phyloP scores from a whole-genome alignment of 2,113 vertebrate genomes.

The Laticauda colubrina region DNA sequence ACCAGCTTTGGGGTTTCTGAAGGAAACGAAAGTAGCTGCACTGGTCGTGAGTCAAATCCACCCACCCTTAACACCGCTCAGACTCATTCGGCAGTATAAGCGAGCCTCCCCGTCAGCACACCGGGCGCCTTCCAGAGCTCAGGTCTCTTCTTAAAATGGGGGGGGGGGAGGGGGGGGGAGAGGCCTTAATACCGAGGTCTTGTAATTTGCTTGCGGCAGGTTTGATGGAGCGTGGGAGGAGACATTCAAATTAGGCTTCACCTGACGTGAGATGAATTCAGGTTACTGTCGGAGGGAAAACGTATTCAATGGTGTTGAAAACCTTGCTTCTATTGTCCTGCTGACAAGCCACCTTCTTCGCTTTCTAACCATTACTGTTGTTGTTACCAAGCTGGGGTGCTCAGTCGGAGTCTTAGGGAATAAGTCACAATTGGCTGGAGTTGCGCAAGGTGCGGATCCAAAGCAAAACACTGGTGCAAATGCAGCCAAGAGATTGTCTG shows the following conservation, averaged over 20 bases:
- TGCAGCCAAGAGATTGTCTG: neutral
- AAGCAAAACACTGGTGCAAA: neutral
- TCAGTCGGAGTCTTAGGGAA: neutral
- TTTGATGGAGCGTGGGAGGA: neutral
- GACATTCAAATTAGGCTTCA: neutral
- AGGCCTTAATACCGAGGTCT: neutral
- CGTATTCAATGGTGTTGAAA: neutral
- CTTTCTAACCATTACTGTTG: neutral
- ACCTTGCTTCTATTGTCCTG: neutral
- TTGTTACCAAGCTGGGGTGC: neutral
- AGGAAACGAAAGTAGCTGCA: neutral
- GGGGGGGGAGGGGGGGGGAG: accelerated
- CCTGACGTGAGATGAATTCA: neutral
- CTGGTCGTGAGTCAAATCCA: neutral
- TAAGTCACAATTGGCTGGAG: neutral
- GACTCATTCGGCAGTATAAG: neutral
- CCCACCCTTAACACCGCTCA: neutral
- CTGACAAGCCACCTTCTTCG: neutral
- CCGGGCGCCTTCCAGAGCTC: neutral
- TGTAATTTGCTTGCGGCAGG: neutral
- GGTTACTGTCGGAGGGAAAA: neutral
- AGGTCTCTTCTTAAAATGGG: neutral
- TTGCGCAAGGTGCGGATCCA: neutral
- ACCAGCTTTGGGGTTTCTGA: neutral
- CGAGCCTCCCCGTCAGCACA: neutral